Conservation (phyloP, 2,888 invertebrate species). For the Rhodophaea formosa region DNA sequence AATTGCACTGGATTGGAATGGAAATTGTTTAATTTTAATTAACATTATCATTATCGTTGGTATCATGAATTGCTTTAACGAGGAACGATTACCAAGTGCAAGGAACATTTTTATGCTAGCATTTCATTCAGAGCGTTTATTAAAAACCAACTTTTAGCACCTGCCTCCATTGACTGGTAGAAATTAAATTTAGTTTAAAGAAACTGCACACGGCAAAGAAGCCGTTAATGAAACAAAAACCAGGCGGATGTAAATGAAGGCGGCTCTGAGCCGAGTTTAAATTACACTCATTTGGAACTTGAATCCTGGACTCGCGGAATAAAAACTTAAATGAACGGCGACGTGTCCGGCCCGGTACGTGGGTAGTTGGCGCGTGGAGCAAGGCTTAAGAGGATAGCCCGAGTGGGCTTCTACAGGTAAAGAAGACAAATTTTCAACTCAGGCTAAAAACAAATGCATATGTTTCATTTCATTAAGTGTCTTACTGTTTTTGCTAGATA, state of each 20-base stretch:
- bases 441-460: too few relatives aligned
- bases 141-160: conserved; percentile 6
- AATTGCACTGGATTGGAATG: too few relatives aligned
- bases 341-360: conserved; percentile 46
- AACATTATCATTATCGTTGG: too few relatives aligned
- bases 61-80: too few relatives aligned
- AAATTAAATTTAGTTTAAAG: not conserved
- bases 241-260: conserved; percentile 23
- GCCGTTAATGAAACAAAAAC: conserved; percentile 14
- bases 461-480: too few relatives aligned
- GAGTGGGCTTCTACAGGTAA: too few relatives aligned
- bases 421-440: too few relatives aligned
- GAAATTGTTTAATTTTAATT: too few relatives aligned
- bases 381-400: conserved; percentile 12
- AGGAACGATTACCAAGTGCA: not conserved
- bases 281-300: conserved; percentile 53
- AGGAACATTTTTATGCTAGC: conserved; percentile 1
- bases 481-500: too few relatives aligned
- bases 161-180: not conserved
- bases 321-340: conserved; percentile 56
- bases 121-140: conserved; percentile 5
- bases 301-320: conserved; percentile 49
- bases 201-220: not conserved
- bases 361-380: conserved; percentile 23
- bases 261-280: conserved; percentile 35